Evolutionary conservation across 2,888 invertebrate genomes (phyloP), one percentile per base, ranked within the genome.

Genomic region (Sturmia bella): DNA sequence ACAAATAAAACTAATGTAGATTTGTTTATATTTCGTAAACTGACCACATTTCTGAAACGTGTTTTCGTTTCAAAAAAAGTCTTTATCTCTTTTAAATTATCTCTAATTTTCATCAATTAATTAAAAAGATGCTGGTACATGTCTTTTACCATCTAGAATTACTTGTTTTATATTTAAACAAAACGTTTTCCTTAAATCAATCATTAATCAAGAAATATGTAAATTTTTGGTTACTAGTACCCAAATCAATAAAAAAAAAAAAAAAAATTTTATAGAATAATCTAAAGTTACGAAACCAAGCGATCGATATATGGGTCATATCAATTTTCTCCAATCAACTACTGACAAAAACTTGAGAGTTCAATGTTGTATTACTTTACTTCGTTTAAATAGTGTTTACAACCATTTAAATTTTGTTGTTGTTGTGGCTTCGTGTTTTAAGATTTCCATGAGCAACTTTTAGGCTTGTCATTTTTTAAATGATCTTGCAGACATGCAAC

Each of bases 321-420:
- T 69, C 76, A 76, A 48, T 61, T 76, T 61, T 54, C 17, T 61
- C 52, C 45, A 54, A 76, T 39, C 69, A 69, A 76, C 76, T 76
- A 69, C 69, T 76, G 76, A 45, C 61, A 52, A 69, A 27, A 54
- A 63, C 50, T 59, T 57, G 2, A 32, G 15, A 39, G 45, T 52
- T 32, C 19, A 1, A 11, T n/a, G 52, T 0, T 39, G 39, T 54
- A 39, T 48, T 17, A 12, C 19, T 27, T 57, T 39, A 32, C 0
- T 32, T 19, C 9, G 11, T 56, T 54, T 37, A 48, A 45, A 27
- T 6, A 32, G 50, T 75, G 75, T 68, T 75, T 68, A 75, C 75
- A 68, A 75, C 59, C 2, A 57, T 19, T 75, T 50, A 68, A 59
- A 66, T 32, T 6, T 9, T 12, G 37, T 24, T 27, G 13, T 17